Percentiles rank a stretch among this genome's conserved stretches.
phyloP scores from a whole-genome alignment of 2,113 vertebrate species.

The Tichodroma muraria region DNA sequence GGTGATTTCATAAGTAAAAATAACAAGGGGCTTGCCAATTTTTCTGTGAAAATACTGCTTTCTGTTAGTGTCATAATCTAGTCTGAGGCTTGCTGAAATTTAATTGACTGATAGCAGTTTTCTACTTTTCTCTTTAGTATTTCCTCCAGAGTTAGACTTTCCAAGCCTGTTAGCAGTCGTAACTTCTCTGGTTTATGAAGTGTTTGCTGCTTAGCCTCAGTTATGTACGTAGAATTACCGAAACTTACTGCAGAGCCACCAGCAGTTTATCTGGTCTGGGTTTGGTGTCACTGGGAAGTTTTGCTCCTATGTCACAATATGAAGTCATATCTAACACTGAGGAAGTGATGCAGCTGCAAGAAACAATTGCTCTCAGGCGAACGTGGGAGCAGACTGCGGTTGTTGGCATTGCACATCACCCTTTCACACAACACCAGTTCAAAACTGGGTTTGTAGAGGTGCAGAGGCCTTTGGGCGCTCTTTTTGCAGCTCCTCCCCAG shows the following conservation, averaged over 20 bases:
- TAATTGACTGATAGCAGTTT: background rate
- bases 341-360: background rate
- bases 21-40: background rate
- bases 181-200: background rate
- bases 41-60: background rate
- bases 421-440: background rate
- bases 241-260: background rate
- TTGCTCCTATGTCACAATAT: background rate
- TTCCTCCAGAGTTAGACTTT: background rate
- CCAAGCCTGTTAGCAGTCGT: background rate
- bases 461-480: background rate
- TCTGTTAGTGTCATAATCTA: background rate
- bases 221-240: background rate
- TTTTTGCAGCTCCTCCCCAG: background rate
- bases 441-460: background rate
- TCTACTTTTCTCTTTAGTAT: background rate
- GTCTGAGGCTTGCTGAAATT: background rate
- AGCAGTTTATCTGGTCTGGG: background rate
- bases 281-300: background rate
- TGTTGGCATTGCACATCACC: background rate
- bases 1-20: background rate
- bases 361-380: rapidly evolving
- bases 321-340: background rate
- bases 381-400: background rate
- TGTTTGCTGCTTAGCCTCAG: background rate